Conservation (phyloP, 2,113 vertebrate species). For the Hemicordylus capensis region DNA sequence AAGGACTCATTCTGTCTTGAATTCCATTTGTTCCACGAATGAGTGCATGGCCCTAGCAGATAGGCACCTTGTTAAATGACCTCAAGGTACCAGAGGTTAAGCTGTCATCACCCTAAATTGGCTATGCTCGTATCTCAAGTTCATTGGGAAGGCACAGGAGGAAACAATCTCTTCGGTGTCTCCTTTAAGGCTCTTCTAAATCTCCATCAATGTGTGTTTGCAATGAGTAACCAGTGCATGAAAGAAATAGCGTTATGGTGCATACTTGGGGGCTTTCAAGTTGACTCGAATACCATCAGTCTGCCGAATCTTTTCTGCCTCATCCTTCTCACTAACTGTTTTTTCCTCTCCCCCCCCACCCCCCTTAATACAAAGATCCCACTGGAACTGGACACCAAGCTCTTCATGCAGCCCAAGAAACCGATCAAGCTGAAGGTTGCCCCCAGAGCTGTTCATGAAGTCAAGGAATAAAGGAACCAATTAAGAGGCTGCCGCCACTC, state of each 20-base stretch:
- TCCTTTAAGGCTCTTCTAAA: no score
- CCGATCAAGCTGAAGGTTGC: conserved; percentile 80
- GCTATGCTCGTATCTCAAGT: not conserved
- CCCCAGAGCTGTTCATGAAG: conserved; percentile 49
- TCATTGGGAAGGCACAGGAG: not conserved
- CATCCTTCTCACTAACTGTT: not conserved
- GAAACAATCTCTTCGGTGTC: not conserved
- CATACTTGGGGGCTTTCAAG: no score
- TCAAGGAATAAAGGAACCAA: conserved; percentile 41
- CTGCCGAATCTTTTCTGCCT: not conserved
- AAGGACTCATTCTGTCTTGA: no score
- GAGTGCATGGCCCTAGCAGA: no score
- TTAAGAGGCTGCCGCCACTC: not conserved
- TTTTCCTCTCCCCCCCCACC: not conserved
- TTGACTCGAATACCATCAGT: not conserved
- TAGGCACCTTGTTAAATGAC: not conserved
- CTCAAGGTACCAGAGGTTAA: not conserved
- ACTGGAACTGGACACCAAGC: conserved; percentile 67
- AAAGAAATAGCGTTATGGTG: not conserved
- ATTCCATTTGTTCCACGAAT: no score
- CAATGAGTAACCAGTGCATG: not conserved
- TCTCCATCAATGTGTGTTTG: not conserved
- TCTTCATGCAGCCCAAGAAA: conserved; percentile 72
- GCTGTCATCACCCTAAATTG: not conserved
- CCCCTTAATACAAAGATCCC: conserved; percentile 73